Percentiles rank a stretch among this genome's conserved stretches.
Conservation (phyloP, 2,113 vertebrate species). For the Peucedramus taeniatus region DNA sequence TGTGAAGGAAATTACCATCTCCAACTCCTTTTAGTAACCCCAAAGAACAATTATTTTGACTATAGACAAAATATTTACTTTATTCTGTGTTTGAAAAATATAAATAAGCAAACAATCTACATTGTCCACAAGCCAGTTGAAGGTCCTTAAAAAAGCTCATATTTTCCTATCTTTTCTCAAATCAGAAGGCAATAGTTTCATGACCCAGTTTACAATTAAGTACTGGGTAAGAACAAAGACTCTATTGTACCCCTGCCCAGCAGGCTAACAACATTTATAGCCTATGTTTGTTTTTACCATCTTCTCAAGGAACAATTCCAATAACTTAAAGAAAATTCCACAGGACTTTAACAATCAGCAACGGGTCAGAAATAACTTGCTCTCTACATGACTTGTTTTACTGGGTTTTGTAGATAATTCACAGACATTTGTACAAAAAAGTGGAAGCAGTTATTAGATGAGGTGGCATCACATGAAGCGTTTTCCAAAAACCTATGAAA, state of each 20-base stretch:
- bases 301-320: background rate
- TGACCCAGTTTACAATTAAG: slow-evolving; percentile 42
- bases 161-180: slow-evolving; percentile 11
- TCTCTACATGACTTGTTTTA: background rate
- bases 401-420: background rate
- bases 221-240: background rate
- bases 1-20: background rate
- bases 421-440: background rate
- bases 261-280: slow-evolving; percentile 19
- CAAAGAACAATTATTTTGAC: background rate
- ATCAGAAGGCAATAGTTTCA: slow-evolving; percentile 22
- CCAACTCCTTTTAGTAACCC: background rate
- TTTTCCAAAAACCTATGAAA: background rate
- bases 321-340: background rate
- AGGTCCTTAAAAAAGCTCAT: background rate
- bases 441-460: background rate
- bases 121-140: background rate
- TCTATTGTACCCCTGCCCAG: slow-evolving; percentile 19
- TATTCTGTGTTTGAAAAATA: background rate
- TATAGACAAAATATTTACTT: background rate
- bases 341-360: background rate
- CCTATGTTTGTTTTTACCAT: slow-evolving; percentile 32
- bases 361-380: background rate
- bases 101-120: background rate
- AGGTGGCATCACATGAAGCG: background rate